These are phyloP conservation scores for Acanthaster planci DNA, from an alignment of 35 echinoderm and acorn worm species.

Conservation along the genomic window DNA sequence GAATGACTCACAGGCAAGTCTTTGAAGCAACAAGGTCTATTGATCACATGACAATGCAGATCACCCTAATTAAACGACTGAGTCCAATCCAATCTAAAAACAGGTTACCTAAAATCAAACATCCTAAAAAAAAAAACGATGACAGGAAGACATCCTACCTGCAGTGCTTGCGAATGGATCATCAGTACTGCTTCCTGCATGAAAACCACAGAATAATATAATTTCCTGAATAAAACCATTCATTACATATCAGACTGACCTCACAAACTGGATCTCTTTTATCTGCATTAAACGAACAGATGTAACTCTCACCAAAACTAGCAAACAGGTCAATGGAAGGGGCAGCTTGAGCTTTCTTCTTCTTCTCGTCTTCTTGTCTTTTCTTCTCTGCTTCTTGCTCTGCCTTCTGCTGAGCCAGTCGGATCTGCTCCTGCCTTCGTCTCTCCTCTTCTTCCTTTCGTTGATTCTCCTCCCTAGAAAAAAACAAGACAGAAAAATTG, in stretches of 20 bases:
- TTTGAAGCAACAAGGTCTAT: too few species aligned
- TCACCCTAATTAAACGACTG: too few species aligned
- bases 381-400: conserved; percentile 59
- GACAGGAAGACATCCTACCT: conserved; percentile 28
- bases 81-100: too few species aligned
- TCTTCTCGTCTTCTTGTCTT: conserved; percentile 40
- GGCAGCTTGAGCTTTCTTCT: conserved; percentile 33
- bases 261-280: too few species aligned
- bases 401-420: conserved; percentile 43
- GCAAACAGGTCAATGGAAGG: conserved; percentile 43
- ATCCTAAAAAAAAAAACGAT: neutral
- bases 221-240: neutral
- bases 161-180: conserved; percentile 48
- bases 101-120: too few species aligned
- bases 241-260: too few species aligned
- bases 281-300: too few species aligned
- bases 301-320: conserved; percentile 62
- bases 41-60: too few species aligned
- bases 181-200: conserved; percentile 36
- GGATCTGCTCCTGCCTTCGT: conserved; percentile 39
- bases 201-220: conserved; percentile 2
- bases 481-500: neutral
- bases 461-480: conserved; percentile 51
- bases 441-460: conserved; percentile 73
- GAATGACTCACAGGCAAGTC: too few species aligned